Conservation (phyloP, 30 jellyfish, hydroid and myxozoan species). For the Aurelia coerulea region DNA sequence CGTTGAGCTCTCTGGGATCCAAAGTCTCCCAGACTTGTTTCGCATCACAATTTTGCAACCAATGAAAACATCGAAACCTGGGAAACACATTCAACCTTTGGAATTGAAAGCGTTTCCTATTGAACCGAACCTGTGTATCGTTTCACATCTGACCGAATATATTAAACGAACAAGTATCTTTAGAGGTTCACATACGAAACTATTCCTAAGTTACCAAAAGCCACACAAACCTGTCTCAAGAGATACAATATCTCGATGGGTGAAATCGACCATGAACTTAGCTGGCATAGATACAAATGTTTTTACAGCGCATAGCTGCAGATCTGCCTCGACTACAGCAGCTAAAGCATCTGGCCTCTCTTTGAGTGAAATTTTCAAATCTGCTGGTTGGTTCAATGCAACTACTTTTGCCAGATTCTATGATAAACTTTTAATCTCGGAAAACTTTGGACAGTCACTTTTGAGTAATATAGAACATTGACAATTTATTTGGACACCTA, state of each 20-base stretch:
- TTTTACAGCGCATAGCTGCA: conserved; percentile 14
- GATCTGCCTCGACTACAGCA: conserved; percentile 39
- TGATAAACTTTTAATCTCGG: neutral
- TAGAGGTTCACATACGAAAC: conserved; percentile 11
- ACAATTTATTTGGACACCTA: no score
- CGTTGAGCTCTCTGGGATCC: neutral
- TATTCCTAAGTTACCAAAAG: conserved; percentile 9
- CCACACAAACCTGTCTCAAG: conserved; percentile 7
- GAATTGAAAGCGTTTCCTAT: neutral
- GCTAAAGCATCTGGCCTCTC: conserved; percentile 7
- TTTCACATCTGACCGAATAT: conserved; percentile 6
- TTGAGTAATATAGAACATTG: no score
- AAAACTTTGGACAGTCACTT: no score
- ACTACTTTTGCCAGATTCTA: neutral
- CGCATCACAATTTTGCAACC: conserved; percentile 35
- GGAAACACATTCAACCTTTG: conserved; percentile 52
- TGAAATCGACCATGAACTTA: neutral
- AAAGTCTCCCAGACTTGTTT: conserved; percentile 29
- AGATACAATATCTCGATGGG: conserved; percentile 19
- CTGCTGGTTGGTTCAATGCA: conserved; percentile 42
- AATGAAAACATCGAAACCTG: conserved; percentile 47
- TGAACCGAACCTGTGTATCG: conserved; percentile 41
- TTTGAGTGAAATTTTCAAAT: neutral
- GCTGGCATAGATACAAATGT: conserved; percentile 37
- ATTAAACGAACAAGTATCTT: conserved; percentile 19